Percentiles rank a stretch among this genome's conserved stretches.
phyloP scores from a whole-genome alignment of 2,888 invertebrate genomes.

The Odontocerum albicorne region DNA sequence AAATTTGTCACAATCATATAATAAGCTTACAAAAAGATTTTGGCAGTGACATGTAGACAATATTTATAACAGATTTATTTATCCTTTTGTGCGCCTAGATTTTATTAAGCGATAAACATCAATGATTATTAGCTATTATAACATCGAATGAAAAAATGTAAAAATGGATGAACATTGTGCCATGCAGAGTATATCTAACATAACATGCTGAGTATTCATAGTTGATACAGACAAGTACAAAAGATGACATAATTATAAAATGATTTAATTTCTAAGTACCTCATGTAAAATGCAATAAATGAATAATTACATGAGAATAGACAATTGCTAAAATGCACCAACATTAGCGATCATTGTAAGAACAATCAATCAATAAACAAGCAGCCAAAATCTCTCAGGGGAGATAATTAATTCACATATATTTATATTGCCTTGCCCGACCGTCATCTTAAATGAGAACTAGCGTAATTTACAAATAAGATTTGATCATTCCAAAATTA shows the following conservation, averaged over 20 bases:
- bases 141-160: slow-evolving; percentile 1
- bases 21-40: slow-evolving; percentile 34
- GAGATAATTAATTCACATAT: no score
- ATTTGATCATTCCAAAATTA: not conserved
- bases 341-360: no score
- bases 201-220: slow-evolving; percentile 18
- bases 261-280: slow-evolving; percentile 21
- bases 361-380: no score
- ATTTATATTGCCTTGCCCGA: no score
- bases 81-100: slow-evolving; percentile 32
- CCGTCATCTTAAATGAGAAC: no score
- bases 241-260: slow-evolving; percentile 16
- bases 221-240: slow-evolving; percentile 23
- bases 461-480: not conserved
- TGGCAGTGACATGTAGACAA: slow-evolving; percentile 35
- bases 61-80: slow-evolving; percentile 17
- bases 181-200: slow-evolving; percentile 21
- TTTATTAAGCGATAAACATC: slow-evolving; percentile 14
- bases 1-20: slow-evolving; percentile 18
- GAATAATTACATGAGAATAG: slow-evolving; percentile 14
- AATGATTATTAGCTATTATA: slow-evolving; percentile 1
- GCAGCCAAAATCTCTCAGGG: no score
- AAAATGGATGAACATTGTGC: slow-evolving; percentile 15
- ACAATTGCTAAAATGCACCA: slow-evolving; percentile 26
- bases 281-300: slow-evolving; percentile 26